Evolutionary conservation across 2,797 vertebrate genomes (phyloP).

Genomic region (Catamblyrhynchus diadema): DNA sequence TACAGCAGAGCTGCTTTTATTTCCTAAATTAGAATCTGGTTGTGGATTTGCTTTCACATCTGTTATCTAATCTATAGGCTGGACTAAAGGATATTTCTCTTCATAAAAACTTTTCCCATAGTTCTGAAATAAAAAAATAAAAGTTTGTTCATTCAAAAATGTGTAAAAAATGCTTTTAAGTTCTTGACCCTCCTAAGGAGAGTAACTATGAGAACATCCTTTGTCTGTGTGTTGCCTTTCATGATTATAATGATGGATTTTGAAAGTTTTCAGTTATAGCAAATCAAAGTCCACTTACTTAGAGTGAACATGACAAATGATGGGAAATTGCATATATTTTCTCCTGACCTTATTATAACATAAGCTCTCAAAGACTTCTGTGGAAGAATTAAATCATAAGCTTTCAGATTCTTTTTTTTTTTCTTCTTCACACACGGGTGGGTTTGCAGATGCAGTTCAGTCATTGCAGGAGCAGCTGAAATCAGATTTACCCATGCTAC

Average conservation of each 20-base stretch:
- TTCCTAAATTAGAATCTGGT: constrained; percentile 4
- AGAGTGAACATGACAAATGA: constrained; percentile 61
- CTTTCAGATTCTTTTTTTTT: not conserved
- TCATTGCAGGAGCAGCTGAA: constrained; percentile 55
- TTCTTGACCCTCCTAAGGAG: constrained; percentile 13
- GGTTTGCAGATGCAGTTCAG: constrained; percentile 43
- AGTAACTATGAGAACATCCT: constrained; percentile 8
- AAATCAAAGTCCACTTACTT: constrained; percentile 43
- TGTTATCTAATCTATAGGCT: not conserved
- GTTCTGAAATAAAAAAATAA: not conserved
- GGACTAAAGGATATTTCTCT: not conserved
- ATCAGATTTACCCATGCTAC: constrained; percentile 44
- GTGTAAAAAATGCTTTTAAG: not conserved
- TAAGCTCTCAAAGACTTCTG: constrained; percentile 41
- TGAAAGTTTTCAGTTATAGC: not conserved
- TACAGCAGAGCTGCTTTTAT: constrained; percentile 1
- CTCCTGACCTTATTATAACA: constrained; percentile 25
- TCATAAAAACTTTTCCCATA: constrained; percentile 22
- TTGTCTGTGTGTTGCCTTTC: constrained; percentile 24
- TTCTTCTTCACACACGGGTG: not conserved
- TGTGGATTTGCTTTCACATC: not conserved
- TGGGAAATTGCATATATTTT: constrained; percentile 70
- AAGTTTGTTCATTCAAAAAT: not conserved
- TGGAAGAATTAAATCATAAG: constrained; percentile 60
- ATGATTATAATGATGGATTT: not conserved